Evolutionary conservation across 2,797 vertebrate species (phyloP).

Genomic region (Oreochromis grahami): DNA sequence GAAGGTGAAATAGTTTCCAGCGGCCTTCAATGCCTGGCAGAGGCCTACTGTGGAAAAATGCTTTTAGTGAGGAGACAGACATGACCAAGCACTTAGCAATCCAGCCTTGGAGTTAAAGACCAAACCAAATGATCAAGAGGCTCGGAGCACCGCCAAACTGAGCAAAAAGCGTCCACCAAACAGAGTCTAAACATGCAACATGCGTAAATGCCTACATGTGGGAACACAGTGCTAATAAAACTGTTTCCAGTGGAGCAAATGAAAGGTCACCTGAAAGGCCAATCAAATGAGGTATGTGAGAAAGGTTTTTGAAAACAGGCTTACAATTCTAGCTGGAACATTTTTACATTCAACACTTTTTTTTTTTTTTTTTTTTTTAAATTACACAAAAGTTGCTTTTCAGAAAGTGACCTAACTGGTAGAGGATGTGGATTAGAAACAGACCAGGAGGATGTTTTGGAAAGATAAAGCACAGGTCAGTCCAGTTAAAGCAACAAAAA

Average conservation of each 20-base stretch:
- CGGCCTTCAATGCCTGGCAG: constrained; percentile 58
- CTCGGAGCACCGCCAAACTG: constrained; percentile 26
- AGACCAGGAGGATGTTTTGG: constrained; percentile 42
- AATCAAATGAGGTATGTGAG: constrained; percentile 19
- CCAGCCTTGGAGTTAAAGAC: constrained; percentile 59
- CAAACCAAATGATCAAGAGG: constrained; percentile 62
- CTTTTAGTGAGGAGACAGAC: constrained; percentile 64
- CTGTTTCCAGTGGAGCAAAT: constrained; percentile 57
- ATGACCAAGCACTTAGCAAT: constrained; percentile 67
- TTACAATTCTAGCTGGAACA: constrained; percentile 20
- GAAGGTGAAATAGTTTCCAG: constrained; percentile 76
- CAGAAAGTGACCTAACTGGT: constrained; percentile 38
- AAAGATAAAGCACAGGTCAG: constrained; percentile 24
- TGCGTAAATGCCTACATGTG: background rate
- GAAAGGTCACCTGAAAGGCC: constrained; percentile 15
- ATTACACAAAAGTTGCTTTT: constrained; percentile 26
- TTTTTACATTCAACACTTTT: constrained; percentile 32
- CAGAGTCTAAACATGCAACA: background rate
- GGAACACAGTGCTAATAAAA: background rate
- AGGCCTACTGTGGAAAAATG: constrained; percentile 68
- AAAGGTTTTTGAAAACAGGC: constrained; percentile 2
- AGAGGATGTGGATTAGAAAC: constrained; percentile 45
- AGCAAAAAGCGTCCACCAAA: constrained; percentile 24
- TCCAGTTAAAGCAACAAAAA: constrained; percentile 9
- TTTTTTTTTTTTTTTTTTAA: background rate